Evolutionary conservation across 2,797 vertebrate genomes (phyloP).

Genomic region (Parambassis ranga): DNA sequence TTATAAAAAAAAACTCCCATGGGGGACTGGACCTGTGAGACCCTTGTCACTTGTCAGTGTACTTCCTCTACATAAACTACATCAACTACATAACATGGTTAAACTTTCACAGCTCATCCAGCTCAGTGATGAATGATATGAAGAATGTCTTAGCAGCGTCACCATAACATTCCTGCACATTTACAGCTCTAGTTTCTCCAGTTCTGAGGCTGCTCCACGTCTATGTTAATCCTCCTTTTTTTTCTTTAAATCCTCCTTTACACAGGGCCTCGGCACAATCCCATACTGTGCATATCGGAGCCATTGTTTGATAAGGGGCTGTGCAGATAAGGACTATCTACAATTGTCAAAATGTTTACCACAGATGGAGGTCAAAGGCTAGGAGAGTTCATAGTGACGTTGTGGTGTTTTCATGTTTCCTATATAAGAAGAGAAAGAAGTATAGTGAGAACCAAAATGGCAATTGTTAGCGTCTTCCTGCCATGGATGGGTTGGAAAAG

Average conservation of each 20-base stretch:
- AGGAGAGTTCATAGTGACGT: not conserved
- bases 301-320: slow-evolving; percentile 59
- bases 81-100: not conserved
- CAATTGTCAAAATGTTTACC: slow-evolving; percentile 52
- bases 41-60: not conserved
- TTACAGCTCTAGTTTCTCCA: not conserved
- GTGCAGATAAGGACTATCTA: slow-evolving; percentile 17
- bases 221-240: slow-evolving; percentile 8
- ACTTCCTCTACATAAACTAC: not conserved
- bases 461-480: slow-evolving; percentile 57
- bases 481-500: slow-evolving; percentile 1
- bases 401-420: slow-evolving; percentile 12
- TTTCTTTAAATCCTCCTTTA: slow-evolving; percentile 14
- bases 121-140: not conserved
- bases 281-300: slow-evolving; percentile 20
- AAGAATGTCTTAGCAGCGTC: not conserved
- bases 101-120: not conserved
- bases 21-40: not conserved
- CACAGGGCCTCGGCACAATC: slow-evolving; percentile 18
- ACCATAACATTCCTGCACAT: not conserved
- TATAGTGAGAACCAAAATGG: slow-evolving; percentile 4
- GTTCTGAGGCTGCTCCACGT: not conserved
- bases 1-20: not conserved
- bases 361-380: slow-evolving; percentile 16
- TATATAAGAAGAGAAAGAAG: slow-evolving; percentile 4